These are phyloP conservation scores for Augochlorella aurata DNA, from an alignment of 2,888 invertebrate genomes.

Conservation along the genomic window DNA sequence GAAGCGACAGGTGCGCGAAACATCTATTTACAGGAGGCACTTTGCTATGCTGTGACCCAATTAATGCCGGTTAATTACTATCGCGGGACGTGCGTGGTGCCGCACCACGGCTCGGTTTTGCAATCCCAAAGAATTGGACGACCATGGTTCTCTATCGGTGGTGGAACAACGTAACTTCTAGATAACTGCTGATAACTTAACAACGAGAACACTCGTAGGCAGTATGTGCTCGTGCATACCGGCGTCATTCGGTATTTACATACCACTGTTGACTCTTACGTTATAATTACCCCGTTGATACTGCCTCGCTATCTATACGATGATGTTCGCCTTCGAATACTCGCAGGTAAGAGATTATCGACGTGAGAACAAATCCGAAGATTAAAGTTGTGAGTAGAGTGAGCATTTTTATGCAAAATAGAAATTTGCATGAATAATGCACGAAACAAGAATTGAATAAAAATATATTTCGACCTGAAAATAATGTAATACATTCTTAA, in stretches of 20 bases:
- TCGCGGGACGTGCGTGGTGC: conserved; percentile 43
- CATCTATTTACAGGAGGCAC: conserved; percentile 59
- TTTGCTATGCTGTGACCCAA: conserved; percentile 59
- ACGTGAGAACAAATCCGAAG: neutral
- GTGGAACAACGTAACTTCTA: conserved; percentile 23
- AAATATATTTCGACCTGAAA: too few species aligned
- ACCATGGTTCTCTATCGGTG: conserved; percentile 41
- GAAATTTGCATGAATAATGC: too few species aligned
- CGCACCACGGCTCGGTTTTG: conserved; percentile 25
- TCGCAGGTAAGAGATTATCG: neutral
- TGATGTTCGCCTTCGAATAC: conserved; percentile 17
- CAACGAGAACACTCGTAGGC: conserved; percentile 24
- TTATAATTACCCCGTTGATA: conserved; percentile 37
- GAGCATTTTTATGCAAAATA: too few species aligned
- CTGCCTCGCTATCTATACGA: conserved; percentile 11
- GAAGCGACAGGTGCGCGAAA: conserved; percentile 47
- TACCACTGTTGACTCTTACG: conserved; percentile 38
- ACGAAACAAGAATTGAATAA: too few species aligned
- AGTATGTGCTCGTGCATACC: conserved; percentile 4
- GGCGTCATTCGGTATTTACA: conserved; percentile 26
- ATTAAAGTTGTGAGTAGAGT: neutral
- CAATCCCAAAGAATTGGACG: conserved; percentile 45
- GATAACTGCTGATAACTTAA: conserved; percentile 45
- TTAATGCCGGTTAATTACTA: conserved; percentile 66
- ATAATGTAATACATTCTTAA: too few species aligned